These are phyloP conservation scores for Nyctereutes procyonoides DNA, from an alignment of 2,113 vertebrate species.

Conservation along the genomic window DNA sequence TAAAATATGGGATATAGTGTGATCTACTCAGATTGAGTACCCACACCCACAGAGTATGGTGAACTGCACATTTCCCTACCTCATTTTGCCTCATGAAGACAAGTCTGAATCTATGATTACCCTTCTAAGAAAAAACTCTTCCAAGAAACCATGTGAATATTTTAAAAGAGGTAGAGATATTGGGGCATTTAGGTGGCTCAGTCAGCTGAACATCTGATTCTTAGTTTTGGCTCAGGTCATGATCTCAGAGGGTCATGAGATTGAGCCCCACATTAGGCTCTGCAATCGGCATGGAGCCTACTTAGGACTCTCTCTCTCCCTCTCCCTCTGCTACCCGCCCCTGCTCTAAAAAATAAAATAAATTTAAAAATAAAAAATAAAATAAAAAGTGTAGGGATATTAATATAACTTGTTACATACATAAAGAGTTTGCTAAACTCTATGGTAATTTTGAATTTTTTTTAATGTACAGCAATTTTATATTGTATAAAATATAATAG, in stretches of 20 bases:
- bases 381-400: neutral
- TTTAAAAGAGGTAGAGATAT: neutral
- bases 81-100: neutral
- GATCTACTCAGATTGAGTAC: neutral
- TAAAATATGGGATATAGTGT: neutral
- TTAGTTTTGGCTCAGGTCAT: neutral
- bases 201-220: neutral
- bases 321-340: neutral
- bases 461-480: conserved; percentile 55
- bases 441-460: neutral
- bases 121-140: conserved; percentile 15
- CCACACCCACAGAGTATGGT: neutral
- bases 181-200: neutral
- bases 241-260: neutral
- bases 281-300: neutral
- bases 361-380: neutral
- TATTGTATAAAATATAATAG: conserved; percentile 44
- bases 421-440: neutral
- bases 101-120: neutral
- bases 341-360: neutral
- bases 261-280: neutral
- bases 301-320: neutral
- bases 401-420: neutral
- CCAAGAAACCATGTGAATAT: neutral
- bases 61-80: neutral